Percentiles rank a stretch among this genome's conserved stretches.
These are phyloP conservation scores for Eutolmus rufibarbis DNA, from an alignment of 2,888 invertebrate species.

Conservation along the genomic window DNA sequence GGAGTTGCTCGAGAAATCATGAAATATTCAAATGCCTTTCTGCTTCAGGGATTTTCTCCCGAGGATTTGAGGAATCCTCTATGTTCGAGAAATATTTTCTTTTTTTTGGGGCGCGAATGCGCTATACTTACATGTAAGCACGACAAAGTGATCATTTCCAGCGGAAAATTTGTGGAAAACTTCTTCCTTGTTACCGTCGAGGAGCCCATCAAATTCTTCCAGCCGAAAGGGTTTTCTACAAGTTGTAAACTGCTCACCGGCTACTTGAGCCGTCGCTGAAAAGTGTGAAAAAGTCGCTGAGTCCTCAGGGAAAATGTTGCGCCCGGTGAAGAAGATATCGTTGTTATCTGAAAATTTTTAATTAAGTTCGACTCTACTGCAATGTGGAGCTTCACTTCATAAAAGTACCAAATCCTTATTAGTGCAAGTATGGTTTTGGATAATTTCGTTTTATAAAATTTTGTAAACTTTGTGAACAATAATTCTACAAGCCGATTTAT, in stretches of 20 bases:
- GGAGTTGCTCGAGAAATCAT: neutral
- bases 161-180: slow-evolving; percentile 57
- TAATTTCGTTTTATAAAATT: too few species aligned
- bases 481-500: too few species aligned
- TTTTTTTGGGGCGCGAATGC: neutral
- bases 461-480: too few species aligned
- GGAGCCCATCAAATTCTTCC: slow-evolving; percentile 58
- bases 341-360: slow-evolving; percentile 56
- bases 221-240: slow-evolving; percentile 59
- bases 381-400: neutral
- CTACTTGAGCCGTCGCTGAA: slow-evolving; percentile 52
- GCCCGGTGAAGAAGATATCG: slow-evolving; percentile 60
- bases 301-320: slow-evolving; percentile 56
- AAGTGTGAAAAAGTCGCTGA: slow-evolving; percentile 56
- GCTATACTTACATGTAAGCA: slow-evolving; percentile 58
- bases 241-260: slow-evolving; percentile 53
- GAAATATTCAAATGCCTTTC: slow-evolving; percentile 32
- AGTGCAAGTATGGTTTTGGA: neutral
- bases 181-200: slow-evolving; percentile 54
- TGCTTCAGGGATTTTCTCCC: neutral
- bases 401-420: neutral
- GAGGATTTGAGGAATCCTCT: neutral
- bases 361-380: neutral
- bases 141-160: slow-evolving; percentile 60
- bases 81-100: neutral